These are phyloP conservation scores for Actinia tenebrosa DNA, from an alignment of 64 coral and sea anemone species.

Conservation along the genomic window DNA sequence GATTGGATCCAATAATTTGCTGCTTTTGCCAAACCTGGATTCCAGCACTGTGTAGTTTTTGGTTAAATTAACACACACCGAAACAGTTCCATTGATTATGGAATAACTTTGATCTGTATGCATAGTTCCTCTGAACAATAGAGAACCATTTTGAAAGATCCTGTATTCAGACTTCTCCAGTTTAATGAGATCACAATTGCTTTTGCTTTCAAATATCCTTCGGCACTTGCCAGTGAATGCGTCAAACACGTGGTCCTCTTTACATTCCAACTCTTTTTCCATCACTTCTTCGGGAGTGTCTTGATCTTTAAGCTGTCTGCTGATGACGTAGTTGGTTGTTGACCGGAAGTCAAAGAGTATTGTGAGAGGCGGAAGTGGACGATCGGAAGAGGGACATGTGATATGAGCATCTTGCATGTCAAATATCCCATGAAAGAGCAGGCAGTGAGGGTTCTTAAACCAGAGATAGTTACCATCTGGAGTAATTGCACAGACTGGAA, in stretches of 20 bases:
- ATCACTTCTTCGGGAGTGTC: background rate
- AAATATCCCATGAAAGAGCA: background rate
- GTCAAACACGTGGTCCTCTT: background rate
- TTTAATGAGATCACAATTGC: background rate
- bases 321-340: slow-evolving; percentile 19
- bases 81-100: slow-evolving; percentile 9
- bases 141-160: background rate
- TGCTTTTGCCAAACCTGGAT: background rate
- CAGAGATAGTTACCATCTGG: background rate
- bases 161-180: background rate
- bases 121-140: background rate
- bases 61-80: background rate
- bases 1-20: background rate
- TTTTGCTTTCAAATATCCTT: background rate
- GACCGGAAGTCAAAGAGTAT: slow-evolving; percentile 20
- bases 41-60: background rate
- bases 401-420: background rate
- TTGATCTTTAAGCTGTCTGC: background rate
- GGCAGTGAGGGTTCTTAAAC: slow-evolving; percentile 30
- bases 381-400: background rate
- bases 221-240: background rate
- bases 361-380: slow-evolving; percentile 17
- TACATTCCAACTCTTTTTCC: background rate
- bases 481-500: slow-evolving; percentile 14
- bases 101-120: background rate